Conservation (phyloP, 2,888 invertebrate species). For the Nymphalis urticae region DNA sequence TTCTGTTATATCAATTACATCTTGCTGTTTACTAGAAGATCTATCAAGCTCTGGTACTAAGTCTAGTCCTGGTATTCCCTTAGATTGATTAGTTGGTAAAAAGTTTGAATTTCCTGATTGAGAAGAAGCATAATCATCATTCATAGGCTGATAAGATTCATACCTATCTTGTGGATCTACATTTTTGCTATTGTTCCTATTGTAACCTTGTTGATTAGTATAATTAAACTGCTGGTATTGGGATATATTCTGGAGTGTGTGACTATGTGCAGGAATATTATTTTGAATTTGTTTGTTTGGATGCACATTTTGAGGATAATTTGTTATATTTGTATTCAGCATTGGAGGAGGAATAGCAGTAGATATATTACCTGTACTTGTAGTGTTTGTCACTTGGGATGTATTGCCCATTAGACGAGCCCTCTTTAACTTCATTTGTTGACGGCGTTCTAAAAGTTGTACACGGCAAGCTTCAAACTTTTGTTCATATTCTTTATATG, state of each 20-base stretch:
- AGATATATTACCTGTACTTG: conserved; percentile 45
- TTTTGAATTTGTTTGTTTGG: conserved; percentile 38
- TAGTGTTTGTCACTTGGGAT: conserved; percentile 46
- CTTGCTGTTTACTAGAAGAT: conserved; percentile 43
- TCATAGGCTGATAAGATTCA: conserved; percentile 52
- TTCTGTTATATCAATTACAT: conserved; percentile 66
- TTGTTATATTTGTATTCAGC: conserved; percentile 40
- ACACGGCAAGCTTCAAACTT: conserved; percentile 93
- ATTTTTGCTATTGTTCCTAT: conserved; percentile 48
- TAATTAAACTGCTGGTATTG: conserved; percentile 49
- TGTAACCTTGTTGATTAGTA: conserved; percentile 44
- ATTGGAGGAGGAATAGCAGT: conserved; percentile 48
- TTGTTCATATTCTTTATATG: conserved; percentile 91
- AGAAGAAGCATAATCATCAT: conserved; percentile 42
- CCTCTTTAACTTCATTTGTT: conserved; percentile 88
- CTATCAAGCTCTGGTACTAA: conserved; percentile 79
- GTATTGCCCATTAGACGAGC: conserved; percentile 53
- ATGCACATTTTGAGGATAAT: conserved; percentile 37
- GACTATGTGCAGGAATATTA: conserved; percentile 41
- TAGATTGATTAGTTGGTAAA: conserved; percentile 59
- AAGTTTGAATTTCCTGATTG: conserved; percentile 53
- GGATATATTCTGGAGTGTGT: conserved; percentile 43
- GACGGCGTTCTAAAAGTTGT: conserved; percentile 89
- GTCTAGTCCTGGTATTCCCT: conserved; percentile 88
- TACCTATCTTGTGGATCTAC: conserved; percentile 54